Conservation (phyloP, 2,797 vertebrate genomes). For the Cyclura pinguis region DNA sequence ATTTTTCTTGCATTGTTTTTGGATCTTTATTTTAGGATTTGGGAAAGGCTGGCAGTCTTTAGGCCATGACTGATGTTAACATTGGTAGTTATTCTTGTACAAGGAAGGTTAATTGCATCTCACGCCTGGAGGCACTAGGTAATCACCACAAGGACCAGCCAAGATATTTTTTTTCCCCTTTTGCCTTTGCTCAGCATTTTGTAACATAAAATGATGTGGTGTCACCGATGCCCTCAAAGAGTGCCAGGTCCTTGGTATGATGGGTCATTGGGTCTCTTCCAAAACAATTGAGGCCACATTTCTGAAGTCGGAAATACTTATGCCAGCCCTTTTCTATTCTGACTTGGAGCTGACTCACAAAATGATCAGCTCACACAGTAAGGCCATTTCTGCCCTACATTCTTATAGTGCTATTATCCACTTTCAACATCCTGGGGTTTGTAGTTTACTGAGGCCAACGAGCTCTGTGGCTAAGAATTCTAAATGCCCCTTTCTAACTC, state of each 20-base stretch:
- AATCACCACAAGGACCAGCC: constrained; percentile 61
- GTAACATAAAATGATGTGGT: background rate
- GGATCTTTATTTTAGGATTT: background rate
- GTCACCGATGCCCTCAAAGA: constrained; percentile 44
- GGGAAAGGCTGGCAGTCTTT: constrained; percentile 47
- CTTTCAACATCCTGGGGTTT: no score
- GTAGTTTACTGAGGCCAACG: no score
- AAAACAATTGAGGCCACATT: background rate
- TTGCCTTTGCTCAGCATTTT: constrained; percentile 51
- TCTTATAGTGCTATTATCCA: no score
- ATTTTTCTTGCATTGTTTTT: background rate
- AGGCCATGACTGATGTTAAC: constrained; percentile 62
- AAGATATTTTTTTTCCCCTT: constrained; percentile 20
- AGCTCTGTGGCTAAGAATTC: no score
- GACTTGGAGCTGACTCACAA: background rate
- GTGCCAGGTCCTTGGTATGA: constrained; percentile 36
- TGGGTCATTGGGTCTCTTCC: background rate
- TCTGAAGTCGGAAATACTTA: fast-evolving
- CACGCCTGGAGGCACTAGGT: constrained; percentile 68
- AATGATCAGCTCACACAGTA: fast-evolving
- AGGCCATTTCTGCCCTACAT: no score
- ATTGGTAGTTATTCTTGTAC: constrained; percentile 68
- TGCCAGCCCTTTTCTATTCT: fast-evolving
- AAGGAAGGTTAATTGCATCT: constrained; percentile 75
- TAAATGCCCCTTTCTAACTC: no score